Evolutionary conservation across 64 coral and sea anemone species (phyloP), one percentile per base, ranked within the genome.

Genomic region (Astreopora myriophthalma): DNA sequence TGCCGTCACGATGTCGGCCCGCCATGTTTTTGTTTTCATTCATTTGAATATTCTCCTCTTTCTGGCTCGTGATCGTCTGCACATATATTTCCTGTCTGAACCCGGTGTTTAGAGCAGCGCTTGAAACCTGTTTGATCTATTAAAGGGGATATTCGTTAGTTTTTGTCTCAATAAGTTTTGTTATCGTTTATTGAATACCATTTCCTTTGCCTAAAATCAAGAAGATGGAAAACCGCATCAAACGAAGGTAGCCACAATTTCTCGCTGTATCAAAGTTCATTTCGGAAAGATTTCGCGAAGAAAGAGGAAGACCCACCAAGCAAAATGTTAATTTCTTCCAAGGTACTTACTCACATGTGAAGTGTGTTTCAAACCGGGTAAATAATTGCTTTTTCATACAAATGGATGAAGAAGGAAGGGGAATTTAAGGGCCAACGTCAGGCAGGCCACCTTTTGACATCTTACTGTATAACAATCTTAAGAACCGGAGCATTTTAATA

Each of bases 21-120:
- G 79, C 48, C 79, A 83, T 83, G 55, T 83, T 83, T 64, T 20
- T 83, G 37, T 64, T 83, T 83, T 83, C 79, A 83, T 83, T 83
- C 79, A 83, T 83, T 83, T 83, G 55, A 83, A 83, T 64, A 63
- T 83, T 83, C 57, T 34, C 23, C 29, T 8, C 34, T 65, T 20
- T 57, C 49, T 83, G 49, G 52, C 57, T 64, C 34, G 57, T 64
- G 52, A 64, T 64, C 61, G 61, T 64, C 61, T 83, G 32, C 31
- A 17, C 32, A 25, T 31, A 61, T 83, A 83, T 83, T 83, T 65
- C 57, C 79, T 65, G 79, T 83, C 52, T 83, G 22, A 38, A 16
- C 38, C 55, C 19, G 20, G 57, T 37, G 19, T 64, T 64, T 13
- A 83, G 30, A 83, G 60, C 34, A 83, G 79, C 55, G 36, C 34